Evolutionary conservation across 2,888 invertebrate species (phyloP).

Genomic region (Cartodere bifasciata): DNA sequence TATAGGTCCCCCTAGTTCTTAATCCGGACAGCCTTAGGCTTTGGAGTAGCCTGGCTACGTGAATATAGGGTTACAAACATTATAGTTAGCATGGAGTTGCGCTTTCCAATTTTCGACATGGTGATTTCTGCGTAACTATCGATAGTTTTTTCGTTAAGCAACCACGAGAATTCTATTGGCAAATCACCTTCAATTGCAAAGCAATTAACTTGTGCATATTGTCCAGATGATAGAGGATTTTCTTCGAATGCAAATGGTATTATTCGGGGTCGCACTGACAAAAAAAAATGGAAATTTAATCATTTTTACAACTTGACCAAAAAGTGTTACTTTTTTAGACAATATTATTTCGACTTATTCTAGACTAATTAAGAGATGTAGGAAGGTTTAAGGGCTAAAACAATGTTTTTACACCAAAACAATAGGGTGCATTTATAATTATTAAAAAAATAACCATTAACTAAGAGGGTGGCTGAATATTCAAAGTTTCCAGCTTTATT

Average conservation of each 20-base stretch:
- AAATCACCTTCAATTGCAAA: constrained; percentile 48
- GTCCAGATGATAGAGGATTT: constrained; percentile 63
- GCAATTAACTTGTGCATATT: constrained; percentile 63
- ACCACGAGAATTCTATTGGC: constrained; percentile 44
- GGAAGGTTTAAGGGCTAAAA: constrained; percentile 1
- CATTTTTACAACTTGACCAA: not conserved
- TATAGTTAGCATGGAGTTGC: no score
- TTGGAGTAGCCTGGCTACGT: no score
- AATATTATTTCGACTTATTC: no score
- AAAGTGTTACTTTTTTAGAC: no score
- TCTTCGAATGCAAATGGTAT: constrained; percentile 69
- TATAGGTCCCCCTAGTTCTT: no score
- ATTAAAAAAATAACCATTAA: constrained; percentile 45
- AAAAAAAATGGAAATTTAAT: constrained; percentile 13
- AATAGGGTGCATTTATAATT: no score
- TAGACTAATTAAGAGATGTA: constrained; percentile 1
- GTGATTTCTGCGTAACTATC: constrained; percentile 26
- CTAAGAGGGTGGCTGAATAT: constrained; percentile 47
- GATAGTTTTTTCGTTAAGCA: constrained; percentile 36
- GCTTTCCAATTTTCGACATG: constrained; percentile 35
- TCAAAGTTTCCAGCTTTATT: constrained; percentile 50
- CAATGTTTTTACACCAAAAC: no score
- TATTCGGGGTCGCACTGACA: constrained; percentile 71
- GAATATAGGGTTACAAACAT: no score
- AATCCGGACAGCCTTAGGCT: no score